phyloP scores from a whole-genome alignment of 2,113 vertebrate genomes.

The Melozone crissalis region DNA sequence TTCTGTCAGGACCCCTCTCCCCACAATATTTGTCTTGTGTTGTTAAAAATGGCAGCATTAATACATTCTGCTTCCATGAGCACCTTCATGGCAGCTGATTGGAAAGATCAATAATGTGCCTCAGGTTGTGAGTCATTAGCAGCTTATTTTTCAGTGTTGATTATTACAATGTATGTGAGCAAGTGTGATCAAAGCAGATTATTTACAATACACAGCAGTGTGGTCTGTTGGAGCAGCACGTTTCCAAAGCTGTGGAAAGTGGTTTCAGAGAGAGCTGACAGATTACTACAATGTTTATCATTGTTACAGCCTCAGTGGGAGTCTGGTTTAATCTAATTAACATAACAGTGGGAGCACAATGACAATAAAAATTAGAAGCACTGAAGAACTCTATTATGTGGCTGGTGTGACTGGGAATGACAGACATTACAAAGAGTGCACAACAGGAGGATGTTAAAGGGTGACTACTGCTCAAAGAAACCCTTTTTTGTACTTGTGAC shows the following conservation, averaged over 20 bases:
- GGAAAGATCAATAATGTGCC: not conserved
- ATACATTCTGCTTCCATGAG: not conserved
- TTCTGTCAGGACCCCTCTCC: not conserved
- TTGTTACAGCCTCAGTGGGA: slow-evolving; percentile 22
- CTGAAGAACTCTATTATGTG: not conserved
- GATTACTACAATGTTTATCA: not conserved
- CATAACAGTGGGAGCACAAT: not conserved
- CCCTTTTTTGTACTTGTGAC: not conserved
- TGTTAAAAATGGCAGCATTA: not conserved
- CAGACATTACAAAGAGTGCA: not conserved
- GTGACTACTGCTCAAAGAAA: not conserved
- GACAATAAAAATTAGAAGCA: slow-evolving; percentile 15
- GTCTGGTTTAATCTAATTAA: slow-evolving; percentile 39
- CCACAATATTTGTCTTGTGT: not conserved
- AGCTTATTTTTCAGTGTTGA: not conserved
- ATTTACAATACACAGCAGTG: not conserved
- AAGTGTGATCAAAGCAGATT: not conserved
- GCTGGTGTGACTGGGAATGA: not conserved
- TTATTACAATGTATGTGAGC: not conserved
- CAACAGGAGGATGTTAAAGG: not conserved
- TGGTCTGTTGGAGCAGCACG: not conserved
- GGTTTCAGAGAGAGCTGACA: not conserved
- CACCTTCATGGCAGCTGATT: not conserved
- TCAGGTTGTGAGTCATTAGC: not conserved
- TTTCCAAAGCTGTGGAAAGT: not conserved